These are phyloP conservation scores for Itoplectis maculator DNA, from an alignment of 2,888 invertebrate species.

Conservation along the genomic window DNA sequence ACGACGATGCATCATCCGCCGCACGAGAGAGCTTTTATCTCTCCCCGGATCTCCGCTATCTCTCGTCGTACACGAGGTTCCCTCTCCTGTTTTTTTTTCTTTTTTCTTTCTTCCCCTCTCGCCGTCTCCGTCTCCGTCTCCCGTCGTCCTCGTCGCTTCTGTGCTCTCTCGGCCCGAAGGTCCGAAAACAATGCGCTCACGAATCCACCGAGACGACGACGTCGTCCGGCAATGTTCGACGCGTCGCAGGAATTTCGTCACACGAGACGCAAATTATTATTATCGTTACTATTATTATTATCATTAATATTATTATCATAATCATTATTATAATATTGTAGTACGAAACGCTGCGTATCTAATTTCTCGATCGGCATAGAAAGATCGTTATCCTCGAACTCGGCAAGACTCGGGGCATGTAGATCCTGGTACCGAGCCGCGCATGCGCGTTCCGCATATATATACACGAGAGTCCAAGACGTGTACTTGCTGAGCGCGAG, in stretches of 20 bases:
- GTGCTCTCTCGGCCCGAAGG: constrained; percentile 10
- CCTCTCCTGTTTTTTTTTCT: background rate
- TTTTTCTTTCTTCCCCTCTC: too few relatives aligned
- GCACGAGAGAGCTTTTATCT: constrained; percentile 72
- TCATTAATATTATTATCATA: background rate
- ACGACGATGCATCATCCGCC: constrained; percentile 78
- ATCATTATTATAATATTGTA: background rate
- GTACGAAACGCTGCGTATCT: constrained; percentile 6
- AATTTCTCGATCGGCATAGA: constrained; percentile 3
- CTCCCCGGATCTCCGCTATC: constrained; percentile 74
- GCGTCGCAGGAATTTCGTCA: constrained; percentile 34
- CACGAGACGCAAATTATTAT: constrained; percentile 18
- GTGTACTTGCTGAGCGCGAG: too few relatives aligned
- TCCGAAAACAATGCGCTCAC: constrained; percentile 49
- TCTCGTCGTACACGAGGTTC: constrained; percentile 44
- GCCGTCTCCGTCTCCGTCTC: too few relatives aligned
- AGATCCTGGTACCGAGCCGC: constrained; percentile 17
- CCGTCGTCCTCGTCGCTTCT: constrained; percentile 12
- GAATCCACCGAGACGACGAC: constrained; percentile 17
- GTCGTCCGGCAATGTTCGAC: constrained; percentile 7
- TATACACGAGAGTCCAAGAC: too few relatives aligned
- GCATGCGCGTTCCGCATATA: too few relatives aligned
- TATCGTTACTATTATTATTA: background rate
- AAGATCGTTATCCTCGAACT: constrained; percentile 6
- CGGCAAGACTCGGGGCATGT: constrained; percentile 5